These are phyloP conservation scores for Flexamia atlantica DNA, from an alignment of 2,888 invertebrate genomes.

Conservation along the genomic window DNA sequence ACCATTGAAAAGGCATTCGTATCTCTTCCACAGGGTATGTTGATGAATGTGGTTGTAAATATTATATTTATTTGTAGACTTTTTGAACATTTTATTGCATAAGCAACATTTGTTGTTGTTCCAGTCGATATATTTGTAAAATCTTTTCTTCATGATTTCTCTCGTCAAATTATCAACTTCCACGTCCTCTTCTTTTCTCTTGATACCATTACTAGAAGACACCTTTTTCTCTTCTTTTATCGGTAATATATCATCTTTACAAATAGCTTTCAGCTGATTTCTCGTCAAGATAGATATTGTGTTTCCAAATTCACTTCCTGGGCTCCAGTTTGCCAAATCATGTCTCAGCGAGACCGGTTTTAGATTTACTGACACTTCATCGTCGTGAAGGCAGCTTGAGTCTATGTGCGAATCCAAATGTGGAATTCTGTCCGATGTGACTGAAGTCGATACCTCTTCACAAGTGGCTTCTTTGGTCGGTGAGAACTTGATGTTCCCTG, in stretches of 20 bases:
- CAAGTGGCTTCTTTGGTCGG: slow-evolving; percentile 8
- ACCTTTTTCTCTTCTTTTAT: background rate
- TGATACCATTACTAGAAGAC: background rate
- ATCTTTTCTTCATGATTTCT: slow-evolving; percentile 12
- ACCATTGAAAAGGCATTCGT: slow-evolving; percentile 55
- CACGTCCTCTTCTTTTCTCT: background rate
- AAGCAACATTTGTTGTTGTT: slow-evolving; percentile 45
- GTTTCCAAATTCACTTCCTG: slow-evolving; percentile 50
- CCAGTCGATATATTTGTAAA: slow-evolving; percentile 34
- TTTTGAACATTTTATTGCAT: slow-evolving; percentile 48
- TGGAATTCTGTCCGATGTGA: slow-evolving; percentile 18
- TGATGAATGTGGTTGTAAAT: slow-evolving; percentile 45
- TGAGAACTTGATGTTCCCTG: slow-evolving; percentile 49
- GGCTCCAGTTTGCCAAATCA: background rate
- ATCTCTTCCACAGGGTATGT: slow-evolving; percentile 59
- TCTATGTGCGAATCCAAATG: background rate
- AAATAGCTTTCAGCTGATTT: slow-evolving; percentile 59
- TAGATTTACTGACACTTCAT: slow-evolving; percentile 22
- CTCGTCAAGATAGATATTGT: slow-evolving; percentile 62
- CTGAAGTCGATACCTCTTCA: slow-evolving; percentile 43
- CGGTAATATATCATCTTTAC: slow-evolving; percentile 50
- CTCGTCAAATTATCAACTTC: slow-evolving; percentile 16
- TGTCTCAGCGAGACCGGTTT: slow-evolving; percentile 21
- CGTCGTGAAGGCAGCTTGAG: slow-evolving; percentile 21
- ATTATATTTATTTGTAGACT: background rate